Base-by-base conservation (phyloP, 2,113 vertebrate species). In the Podarcis raffonei region DNA sequence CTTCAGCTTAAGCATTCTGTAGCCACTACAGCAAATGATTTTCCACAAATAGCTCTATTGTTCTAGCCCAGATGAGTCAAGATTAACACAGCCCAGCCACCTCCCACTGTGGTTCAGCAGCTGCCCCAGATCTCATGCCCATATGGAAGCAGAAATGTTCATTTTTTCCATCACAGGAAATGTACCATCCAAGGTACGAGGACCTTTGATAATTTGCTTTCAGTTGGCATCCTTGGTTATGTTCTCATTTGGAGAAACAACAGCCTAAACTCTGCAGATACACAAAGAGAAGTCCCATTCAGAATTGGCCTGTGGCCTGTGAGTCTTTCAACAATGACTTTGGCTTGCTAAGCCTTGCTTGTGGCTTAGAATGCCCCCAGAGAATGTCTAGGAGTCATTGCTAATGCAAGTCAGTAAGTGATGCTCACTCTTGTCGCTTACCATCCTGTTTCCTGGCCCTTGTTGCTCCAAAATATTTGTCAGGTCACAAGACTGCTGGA, bases 81-180 rank as follows among this genome's bases (percentile, higher is more conserved):
- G 0, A 35, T 2, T 15, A 37, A 22, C 1, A 8, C 0, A 0
- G 0, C 68, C 87, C 83, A 53, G 59, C 82, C 1, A 18, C 75
- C 27, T 32, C 4, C 1, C 0, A 0, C 35, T 71, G 80, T 90
- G 6, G 75, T 1, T 84, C 79, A 75, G 79, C 85, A 75, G 82
- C 82, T 88, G 83, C 1, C 8, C 0, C n/a, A 12, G 20, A 11
- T 16, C 5, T 65, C 3, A n/a, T 84, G 65, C 37, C 69, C 65
- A 37, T 65, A 30, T 57, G 22, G 66, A 79, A 76, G 18, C 78
- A 84, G 89, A 22, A 72, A 7, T 11, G 72, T 83, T 91, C 3
- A 16, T 57, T 39, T 62, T 30, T 90, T 83, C 35, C 2, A n/a
- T 0, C 53, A 0, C 57, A 12, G 77, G 62, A 15, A 27, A 82